phyloP scores from a whole-genome alignment of 1,140 invertebrate genomes.

The Bombyx mandarina region DNA sequence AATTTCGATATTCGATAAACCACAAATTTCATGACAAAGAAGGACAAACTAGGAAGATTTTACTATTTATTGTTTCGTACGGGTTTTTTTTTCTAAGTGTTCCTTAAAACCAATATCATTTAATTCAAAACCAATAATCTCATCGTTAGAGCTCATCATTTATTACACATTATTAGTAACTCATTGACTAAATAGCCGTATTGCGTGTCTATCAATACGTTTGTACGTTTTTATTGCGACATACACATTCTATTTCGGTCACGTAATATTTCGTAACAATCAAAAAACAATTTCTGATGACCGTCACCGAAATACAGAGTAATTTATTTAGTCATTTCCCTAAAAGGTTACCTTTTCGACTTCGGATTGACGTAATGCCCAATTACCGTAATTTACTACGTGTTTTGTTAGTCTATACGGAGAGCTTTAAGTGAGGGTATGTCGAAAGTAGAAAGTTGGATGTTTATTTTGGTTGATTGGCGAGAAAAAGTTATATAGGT shows the following conservation, averaged over 20 bases:
- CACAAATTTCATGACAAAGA: too few relatives aligned
- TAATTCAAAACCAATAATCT: too few relatives aligned
- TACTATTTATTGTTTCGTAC: too few relatives aligned
- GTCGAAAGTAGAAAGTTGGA: not conserved
- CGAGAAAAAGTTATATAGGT: too few relatives aligned
- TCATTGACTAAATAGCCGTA: constrained; percentile 38
- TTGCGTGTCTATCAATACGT: constrained; percentile 37
- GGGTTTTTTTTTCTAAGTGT: too few relatives aligned
- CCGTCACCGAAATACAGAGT: constrained; percentile 4
- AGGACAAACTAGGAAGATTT: too few relatives aligned
- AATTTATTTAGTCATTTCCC: constrained; percentile 9
- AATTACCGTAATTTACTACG: constrained; percentile 8
- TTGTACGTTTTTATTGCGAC: constrained; percentile 13
- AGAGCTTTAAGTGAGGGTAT: not conserved
- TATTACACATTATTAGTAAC: too few relatives aligned
- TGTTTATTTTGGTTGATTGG: too few relatives aligned
- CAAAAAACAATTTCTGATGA: constrained; percentile 17
- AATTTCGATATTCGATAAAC: too few relatives aligned
- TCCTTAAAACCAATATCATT: too few relatives aligned
- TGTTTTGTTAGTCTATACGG: not conserved
- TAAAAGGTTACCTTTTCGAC: constrained; percentile 13
- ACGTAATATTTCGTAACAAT: constrained; percentile 25
- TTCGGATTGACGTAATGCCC: constrained; percentile 5
- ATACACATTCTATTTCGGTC: constrained; percentile 19
- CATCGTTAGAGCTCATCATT: too few relatives aligned